These are phyloP conservation scores for Ceramica pisi DNA, from an alignment of 2,888 invertebrate genomes.

Conservation along the genomic window DNA sequence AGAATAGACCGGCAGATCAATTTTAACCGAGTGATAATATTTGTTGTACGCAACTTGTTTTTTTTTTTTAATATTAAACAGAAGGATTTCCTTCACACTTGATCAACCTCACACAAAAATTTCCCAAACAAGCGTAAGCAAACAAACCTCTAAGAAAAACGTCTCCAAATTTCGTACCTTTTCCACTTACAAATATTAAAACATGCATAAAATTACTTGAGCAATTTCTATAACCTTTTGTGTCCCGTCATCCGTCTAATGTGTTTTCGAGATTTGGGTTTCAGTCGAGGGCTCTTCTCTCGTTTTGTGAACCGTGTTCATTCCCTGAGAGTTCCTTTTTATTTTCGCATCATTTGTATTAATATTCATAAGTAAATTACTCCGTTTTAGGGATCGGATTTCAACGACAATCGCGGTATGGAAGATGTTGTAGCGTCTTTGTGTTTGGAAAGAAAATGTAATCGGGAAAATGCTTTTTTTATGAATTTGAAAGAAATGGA, in stretches of 20 bases:
- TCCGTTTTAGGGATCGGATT: conserved; percentile 73
- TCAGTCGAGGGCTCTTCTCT: conserved; percentile 74
- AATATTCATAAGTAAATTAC: conserved; percentile 90
- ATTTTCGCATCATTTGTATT: conserved; percentile 82
- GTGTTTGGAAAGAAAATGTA: conserved; percentile 40
- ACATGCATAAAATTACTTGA: conserved; percentile 84
- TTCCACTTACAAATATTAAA: conserved; percentile 85
- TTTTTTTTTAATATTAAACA: neutral
- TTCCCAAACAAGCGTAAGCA: conserved; percentile 12
- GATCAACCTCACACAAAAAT: conserved; percentile 29
- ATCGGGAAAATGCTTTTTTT: conserved; percentile 30
- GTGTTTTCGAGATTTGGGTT: conserved; percentile 83
- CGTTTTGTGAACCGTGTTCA: conserved; percentile 84
- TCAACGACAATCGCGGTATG: conserved; percentile 46
- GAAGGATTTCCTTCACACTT: neutral
- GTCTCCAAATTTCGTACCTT: conserved; percentile 31
- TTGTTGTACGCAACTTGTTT: neutral
- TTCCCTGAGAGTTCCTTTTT: conserved; percentile 70
- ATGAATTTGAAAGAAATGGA: neutral
- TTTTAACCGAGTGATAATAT: too few species aligned
- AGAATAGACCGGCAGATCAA: too few species aligned
- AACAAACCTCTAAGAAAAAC: conserved; percentile 34
- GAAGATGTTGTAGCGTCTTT: conserved; percentile 32
- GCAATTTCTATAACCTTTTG: conserved; percentile 79
- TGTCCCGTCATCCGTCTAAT: conserved; percentile 89